Percentiles rank a stretch among this genome's conserved stretches.
Evolutionary conservation across 2,113 vertebrate species (phyloP).

Genomic region (Saccopteryx bilineata): DNA sequence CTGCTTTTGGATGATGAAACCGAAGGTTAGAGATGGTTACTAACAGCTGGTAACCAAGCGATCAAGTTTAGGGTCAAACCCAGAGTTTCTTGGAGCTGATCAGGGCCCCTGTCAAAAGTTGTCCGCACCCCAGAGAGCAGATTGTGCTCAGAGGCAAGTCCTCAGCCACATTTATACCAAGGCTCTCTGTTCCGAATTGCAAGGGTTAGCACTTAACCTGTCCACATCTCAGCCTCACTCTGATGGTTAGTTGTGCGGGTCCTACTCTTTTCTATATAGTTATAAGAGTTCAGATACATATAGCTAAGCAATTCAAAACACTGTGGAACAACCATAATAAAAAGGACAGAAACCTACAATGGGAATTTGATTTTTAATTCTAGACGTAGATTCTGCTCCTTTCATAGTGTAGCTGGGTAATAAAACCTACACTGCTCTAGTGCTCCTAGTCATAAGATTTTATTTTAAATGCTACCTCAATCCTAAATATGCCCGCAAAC

Average conservation of each 20-base stretch:
- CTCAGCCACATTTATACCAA: not conserved
- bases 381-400: not conserved
- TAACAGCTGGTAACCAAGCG: not conserved
- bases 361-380: constrained; percentile 32
- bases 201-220: not conserved
- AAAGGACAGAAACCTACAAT: not conserved
- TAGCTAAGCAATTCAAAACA: not conserved
- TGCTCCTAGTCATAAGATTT: not conserved
- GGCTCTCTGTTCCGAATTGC: not conserved
- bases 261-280: not conserved
- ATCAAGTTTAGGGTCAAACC: not conserved
- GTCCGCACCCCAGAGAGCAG: not conserved
- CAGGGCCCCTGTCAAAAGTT: not conserved
- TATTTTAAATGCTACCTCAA: constrained; percentile 11
- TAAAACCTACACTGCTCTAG: not conserved
- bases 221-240: not conserved
- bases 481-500: not conserved
- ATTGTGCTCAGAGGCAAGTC: not conserved
- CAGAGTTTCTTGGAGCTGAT: not conserved
- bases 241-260: not conserved
- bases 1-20: not conserved
- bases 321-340: not conserved
- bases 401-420: not conserved
- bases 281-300: no score
- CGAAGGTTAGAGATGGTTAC: not conserved